A percentile compares a stretch with the other conserved stretches of the same genome.
phyloP scores from a whole-genome alignment of 2,888 invertebrate genomes.

The Gryllus longicercus region DNA sequence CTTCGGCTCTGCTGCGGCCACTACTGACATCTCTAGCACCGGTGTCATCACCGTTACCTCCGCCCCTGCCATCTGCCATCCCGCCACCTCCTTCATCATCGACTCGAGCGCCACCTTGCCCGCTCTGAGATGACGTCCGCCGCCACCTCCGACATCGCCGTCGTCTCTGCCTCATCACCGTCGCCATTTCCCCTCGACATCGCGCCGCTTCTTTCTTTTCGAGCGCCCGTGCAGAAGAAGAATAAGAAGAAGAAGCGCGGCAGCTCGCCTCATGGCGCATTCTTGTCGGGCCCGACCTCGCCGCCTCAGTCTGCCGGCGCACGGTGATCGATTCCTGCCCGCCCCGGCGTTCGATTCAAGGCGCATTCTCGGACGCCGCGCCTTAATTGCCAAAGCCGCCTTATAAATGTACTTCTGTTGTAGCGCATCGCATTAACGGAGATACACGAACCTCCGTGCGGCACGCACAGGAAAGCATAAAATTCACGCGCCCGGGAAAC shows the following conservation, averaged over 20 bases:
- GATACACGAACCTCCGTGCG: neutral
- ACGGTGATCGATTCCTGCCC: neutral
- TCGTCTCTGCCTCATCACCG: too few relatives aligned
- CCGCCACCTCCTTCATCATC: too few relatives aligned
- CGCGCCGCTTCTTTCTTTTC: neutral
- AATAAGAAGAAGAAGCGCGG: neutral
- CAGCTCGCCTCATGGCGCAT: neutral
- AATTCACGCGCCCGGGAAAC: neutral
- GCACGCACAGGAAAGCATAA: conserved; percentile 1
- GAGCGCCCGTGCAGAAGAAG: neutral
- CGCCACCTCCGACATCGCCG: too few relatives aligned
- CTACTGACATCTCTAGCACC: neutral
- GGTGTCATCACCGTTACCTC: neutral
- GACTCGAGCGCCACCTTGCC: too few relatives aligned
- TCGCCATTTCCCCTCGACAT: too few relatives aligned
- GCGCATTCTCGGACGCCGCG: neutral
- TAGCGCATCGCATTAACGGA: neutral
- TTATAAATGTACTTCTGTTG: neutral
- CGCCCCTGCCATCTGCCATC: neutral
- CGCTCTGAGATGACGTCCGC: too few relatives aligned
- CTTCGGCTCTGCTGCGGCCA: too few relatives aligned
- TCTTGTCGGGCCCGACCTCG: neutral
- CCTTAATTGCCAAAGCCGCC: conserved; percentile 1
- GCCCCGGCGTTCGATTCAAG: neutral
- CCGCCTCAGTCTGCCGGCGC: neutral